These are phyloP conservation scores for Acholoe squamosa DNA, from an alignment of 2,888 invertebrate genomes.

Conservation along the genomic window DNA sequence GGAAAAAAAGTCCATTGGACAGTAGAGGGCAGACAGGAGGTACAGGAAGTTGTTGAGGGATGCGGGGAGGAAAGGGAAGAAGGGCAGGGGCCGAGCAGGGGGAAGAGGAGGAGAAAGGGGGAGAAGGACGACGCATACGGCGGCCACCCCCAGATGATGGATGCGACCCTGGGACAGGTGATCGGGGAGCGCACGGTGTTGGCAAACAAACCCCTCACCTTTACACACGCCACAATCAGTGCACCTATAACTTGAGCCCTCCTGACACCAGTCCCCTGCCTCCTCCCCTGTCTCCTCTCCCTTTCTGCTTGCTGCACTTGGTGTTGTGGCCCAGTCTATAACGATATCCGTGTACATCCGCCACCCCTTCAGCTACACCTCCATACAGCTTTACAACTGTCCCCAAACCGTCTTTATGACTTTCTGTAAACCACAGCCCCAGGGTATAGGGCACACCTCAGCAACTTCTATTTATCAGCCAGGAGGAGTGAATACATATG, in stretches of 20 bases:
- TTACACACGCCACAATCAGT: constrained; percentile 34
- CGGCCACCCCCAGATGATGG: neutral
- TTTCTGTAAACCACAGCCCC: no score
- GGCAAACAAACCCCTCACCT: constrained; percentile 51
- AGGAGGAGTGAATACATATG: no score
- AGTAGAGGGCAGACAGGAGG: neutral
- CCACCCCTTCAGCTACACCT: no score
- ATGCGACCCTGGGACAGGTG: neutral
- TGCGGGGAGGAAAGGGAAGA: neutral
- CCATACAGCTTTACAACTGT: no score
- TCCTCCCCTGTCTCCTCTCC: constrained; percentile 6
- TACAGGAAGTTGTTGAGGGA: neutral
- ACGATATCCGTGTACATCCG: no score
- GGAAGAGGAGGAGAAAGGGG: neutral
- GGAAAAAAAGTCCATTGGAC: no score
- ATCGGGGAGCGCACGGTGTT: neutral
- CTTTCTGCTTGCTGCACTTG: constrained; percentile 1
- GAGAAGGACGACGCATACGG: neutral
- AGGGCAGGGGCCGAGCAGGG: neutral
- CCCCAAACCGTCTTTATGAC: no score
- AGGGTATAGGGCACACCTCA: no score
- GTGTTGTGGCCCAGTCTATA: neutral
- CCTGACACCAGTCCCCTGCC: neutral
- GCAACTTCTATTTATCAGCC: no score
- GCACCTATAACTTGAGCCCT: neutral